Conservation (phyloP, 2,888 invertebrate genomes). For the Hymenopus coronatus region DNA sequence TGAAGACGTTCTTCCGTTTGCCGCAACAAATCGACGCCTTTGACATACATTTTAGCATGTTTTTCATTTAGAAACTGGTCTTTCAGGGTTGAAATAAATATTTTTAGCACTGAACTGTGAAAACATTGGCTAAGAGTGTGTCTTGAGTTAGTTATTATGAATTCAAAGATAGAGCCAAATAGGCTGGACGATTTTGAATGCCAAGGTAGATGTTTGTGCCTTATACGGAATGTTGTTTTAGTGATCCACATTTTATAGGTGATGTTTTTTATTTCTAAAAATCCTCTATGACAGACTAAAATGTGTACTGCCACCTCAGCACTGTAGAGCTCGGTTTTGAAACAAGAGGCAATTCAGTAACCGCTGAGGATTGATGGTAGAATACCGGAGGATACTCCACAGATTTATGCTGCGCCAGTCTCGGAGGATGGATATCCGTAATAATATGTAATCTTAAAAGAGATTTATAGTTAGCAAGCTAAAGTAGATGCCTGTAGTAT, state of each 20-base stretch:
- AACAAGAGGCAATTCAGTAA: not conserved
- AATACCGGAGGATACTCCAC: not conserved
- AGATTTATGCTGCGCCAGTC: not conserved
- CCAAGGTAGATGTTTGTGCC: not conserved
- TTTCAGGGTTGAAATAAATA: too few species aligned
- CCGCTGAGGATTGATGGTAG: not conserved
- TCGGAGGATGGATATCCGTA: not conserved
- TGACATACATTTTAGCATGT: too few species aligned
- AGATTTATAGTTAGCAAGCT: not conserved
- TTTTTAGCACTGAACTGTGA: too few species aligned
- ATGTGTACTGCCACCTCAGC: not conserved
- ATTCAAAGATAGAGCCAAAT: too few species aligned
- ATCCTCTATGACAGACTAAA: not conserved
- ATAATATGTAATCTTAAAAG: not conserved
- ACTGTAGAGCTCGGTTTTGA: not conserved
- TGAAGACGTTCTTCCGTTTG: too few species aligned
- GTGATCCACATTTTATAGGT: not conserved
- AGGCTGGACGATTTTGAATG: too few species aligned
- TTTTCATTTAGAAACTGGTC: too few species aligned
- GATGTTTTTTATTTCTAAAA: not conserved
- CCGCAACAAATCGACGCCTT: too few species aligned
- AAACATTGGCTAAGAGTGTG: too few species aligned
- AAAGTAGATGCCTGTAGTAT: not conserved
- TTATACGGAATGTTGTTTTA: not conserved
- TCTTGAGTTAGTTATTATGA: too few species aligned